Evolutionary conservation across 2,888 invertebrate genomes (phyloP).

Genomic region (Pandemis cinnamomeana): DNA sequence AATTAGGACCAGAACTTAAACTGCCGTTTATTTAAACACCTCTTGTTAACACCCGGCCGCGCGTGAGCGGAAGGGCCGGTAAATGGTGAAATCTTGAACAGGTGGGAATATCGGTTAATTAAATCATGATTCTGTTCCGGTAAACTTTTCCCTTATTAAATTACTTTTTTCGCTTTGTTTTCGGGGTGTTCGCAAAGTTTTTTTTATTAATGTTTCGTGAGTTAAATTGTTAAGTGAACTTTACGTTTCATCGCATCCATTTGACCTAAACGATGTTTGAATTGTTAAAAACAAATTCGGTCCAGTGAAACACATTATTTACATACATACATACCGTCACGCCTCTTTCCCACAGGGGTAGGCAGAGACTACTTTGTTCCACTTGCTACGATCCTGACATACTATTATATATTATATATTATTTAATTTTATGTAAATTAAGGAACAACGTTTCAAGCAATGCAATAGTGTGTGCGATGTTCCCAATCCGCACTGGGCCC

Average conservation of each 20-base stretch:
- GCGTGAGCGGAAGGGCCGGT: slow-evolving; percentile 19
- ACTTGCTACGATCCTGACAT: no score
- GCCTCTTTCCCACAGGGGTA: no score
- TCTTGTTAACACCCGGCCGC: not conserved
- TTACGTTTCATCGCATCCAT: not conserved
- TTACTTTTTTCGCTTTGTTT: slow-evolving; percentile 28
- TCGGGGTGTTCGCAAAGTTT: slow-evolving; percentile 21
- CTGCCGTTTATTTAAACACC: not conserved
- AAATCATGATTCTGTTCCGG: slow-evolving; percentile 36
- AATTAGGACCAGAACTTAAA: not conserved
- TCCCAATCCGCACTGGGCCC: no score
- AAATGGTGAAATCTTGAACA: slow-evolving; percentile 38
- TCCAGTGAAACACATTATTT: not conserved
- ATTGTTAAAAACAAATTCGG: not conserved
- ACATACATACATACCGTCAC: no score
- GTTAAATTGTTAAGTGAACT: slow-evolving; percentile 33
- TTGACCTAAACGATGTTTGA: not conserved
- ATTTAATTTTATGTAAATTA: not conserved
- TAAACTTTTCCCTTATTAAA: slow-evolving; percentile 33
- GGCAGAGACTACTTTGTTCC: no score
- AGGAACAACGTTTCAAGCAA: not conserved
- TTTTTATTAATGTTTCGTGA: slow-evolving; percentile 20
- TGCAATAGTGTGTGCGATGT: no score
- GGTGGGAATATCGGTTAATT: slow-evolving; percentile 36
- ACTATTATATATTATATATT: no score